Percentiles rank a stretch among this genome's conserved stretches.
Conservation (phyloP, 2,888 invertebrate species). For the Hypomecis punctinalis region DNA sequence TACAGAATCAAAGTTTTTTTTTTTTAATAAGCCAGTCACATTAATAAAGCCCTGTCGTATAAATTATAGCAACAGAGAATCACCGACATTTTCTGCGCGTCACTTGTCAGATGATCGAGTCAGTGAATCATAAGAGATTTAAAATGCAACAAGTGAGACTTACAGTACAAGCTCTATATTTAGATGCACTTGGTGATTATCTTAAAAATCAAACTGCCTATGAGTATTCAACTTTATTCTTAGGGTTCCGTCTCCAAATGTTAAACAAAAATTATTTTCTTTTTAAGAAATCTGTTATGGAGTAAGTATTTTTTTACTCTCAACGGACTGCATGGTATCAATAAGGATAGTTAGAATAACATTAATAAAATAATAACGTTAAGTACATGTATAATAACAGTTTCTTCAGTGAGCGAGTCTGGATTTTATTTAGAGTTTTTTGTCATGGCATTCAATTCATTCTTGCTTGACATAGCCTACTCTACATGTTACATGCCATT, state of each 20-base stretch:
- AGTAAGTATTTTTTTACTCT: too few relatives aligned
- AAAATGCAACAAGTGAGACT: background rate
- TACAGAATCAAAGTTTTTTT: too few relatives aligned
- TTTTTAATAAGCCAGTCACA: background rate
- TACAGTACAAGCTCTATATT: too few relatives aligned
- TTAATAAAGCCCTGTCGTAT: background rate
- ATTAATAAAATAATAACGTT: too few relatives aligned
- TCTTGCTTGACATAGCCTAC: background rate
- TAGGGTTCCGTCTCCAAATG: too few relatives aligned
- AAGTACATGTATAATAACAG: too few relatives aligned
- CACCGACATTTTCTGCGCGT: background rate
- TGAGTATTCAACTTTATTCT: background rate
- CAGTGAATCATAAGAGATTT: constrained; percentile 13
- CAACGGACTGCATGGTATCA: background rate
- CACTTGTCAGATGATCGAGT: background rate
- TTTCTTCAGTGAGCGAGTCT: too few relatives aligned
- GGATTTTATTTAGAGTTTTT: background rate
- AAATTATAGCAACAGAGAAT: constrained; percentile 1
- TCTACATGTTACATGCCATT: constrained; percentile 8
- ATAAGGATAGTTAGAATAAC: background rate
- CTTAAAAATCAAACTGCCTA: background rate
- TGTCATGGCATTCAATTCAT: constrained; percentile 24
- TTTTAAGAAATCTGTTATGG: too few relatives aligned
- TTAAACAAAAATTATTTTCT: constrained; percentile 4
- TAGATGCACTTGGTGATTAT: too few relatives aligned